Evolutionary conservation across 2,797 vertebrate species (phyloP), one percentile per base, ranked within the genome.

Genomic region (Tangara arthus): DNA sequence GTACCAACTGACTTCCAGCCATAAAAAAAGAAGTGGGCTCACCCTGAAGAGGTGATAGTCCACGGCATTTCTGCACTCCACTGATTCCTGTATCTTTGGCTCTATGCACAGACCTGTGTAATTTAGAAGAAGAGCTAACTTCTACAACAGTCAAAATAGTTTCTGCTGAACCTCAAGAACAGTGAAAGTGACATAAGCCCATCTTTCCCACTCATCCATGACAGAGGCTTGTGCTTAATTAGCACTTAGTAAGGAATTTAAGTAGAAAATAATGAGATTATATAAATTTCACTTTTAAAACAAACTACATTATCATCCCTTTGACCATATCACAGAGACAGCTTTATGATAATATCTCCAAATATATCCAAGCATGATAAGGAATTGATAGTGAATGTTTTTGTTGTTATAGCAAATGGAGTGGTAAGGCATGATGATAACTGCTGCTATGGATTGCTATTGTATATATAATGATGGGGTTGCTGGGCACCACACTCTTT

Each of bases 261-360:
- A 71, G 49, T 60, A 82, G 55, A 79, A 89, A 75, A 70, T 20
- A 86, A 24, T 76, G 82, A 79, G 63, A 90, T 90, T 78, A 78
- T 52, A 82, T 49, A 86, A 69, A 93, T 90, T 93, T 91, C 35
- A 78, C 57, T 87, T 96, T 81, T 85, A 82, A 95, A 95, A 75
- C 81, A 93, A 89, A 91, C 47, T 65, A 82, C 26, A 75, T 71
- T 92, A 72, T 85, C 72, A 69, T 56, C 2, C 55, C 37, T 87
- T 95, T 86, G 72, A 81, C 76, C 14, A 8, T 59, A 82, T 89
- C 63, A 73, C 0, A 1, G 59, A 82, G 55, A 84, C 52, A 90
- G 66, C 37, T 93, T 94, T 89, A 86, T 0, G 35, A 91, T 95
- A 89, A 12, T 83, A 95, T 96, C 89, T 87, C 79, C 46, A 90